phyloP scores from a whole-genome alignment of 2,113 vertebrate genomes.

The Dendrocopos noguchii region DNA sequence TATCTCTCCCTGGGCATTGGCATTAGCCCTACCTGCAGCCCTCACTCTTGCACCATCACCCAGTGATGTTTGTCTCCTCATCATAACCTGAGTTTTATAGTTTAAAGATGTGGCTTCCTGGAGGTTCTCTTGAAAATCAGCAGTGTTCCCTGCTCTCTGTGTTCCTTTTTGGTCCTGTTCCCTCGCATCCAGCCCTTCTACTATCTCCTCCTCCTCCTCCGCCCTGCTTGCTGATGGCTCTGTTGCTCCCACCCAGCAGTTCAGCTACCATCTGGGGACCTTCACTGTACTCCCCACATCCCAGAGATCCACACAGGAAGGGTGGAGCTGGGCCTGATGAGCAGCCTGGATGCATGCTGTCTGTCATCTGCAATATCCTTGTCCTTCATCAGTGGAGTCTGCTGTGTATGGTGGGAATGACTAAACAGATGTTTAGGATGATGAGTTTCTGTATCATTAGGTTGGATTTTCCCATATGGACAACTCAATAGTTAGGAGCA shows the following conservation, averaged over 20 bases:
- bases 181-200: neutral
- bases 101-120: neutral
- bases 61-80: neutral
- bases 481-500: neutral
- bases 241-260: neutral
- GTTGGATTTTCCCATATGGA: neutral
- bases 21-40: neutral
- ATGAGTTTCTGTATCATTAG: neutral
- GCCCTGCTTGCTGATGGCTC: neutral
- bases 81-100: neutral
- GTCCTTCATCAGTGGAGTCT: neutral
- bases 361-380: neutral
- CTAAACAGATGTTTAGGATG: neutral
- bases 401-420: neutral
- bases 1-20: neutral
- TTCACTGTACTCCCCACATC: neutral
- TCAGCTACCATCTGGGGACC: neutral
- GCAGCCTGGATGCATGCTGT: neutral
- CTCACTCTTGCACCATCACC: neutral
- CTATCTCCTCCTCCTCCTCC: neutral
- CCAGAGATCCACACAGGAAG: rapidly evolving
- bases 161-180: neutral
- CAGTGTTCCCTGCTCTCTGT: neutral
- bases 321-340: neutral
- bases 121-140: neutral